Base-by-base conservation (phyloP, 1,140 invertebrate genomes). In the Gryllus bimaculatus region DNA sequence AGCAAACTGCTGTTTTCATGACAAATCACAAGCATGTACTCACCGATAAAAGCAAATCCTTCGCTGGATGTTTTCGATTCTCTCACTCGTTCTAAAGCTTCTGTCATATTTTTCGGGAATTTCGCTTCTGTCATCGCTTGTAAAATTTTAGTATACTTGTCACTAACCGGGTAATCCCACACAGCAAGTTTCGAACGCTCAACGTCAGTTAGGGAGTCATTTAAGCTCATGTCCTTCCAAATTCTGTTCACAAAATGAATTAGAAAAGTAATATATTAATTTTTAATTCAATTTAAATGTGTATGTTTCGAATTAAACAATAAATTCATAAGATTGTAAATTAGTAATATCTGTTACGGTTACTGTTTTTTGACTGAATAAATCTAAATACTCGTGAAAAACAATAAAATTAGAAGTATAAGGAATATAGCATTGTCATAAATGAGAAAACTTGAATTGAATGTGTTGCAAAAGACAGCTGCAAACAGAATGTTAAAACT, bases 101-200 rank as follows among this genome's bases (percentile, higher is more conserved):
- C 92, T 0, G 95, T 91, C 8, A 93, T 88, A 6, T 88, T 90
- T 20, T 89, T 87, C 0, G 97, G 97, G 26, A 98, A 89, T 0
- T 88, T 90, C 0, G 95, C 93, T 82, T 97, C 95, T 83, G 94
- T 91, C 96, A 99, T 99, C 0, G 95, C 95, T 84, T 97, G 94
- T 93, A 96, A 98, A 91, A 99, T 98, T 86, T 99, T 99, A 1
- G 96, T 98, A 85, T 97, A 99, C 83, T 98, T 99, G 85, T 99
- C 97, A 82, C 95, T 97, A 0, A 98, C 96, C 0, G 98, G 98
- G 86, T 99, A 99, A 85, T 99, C 97, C 97, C 97, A 99, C 0
- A 99, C 97, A 0, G 97, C 97, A 15, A 99, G 85, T 85, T 98
- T 96, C 0, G 96, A 94, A 76, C 96, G 87, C 84, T 98, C 96